phyloP scores from a whole-genome alignment of 2,797 vertebrate species.

The Gymnocypris eckloni region DNA sequence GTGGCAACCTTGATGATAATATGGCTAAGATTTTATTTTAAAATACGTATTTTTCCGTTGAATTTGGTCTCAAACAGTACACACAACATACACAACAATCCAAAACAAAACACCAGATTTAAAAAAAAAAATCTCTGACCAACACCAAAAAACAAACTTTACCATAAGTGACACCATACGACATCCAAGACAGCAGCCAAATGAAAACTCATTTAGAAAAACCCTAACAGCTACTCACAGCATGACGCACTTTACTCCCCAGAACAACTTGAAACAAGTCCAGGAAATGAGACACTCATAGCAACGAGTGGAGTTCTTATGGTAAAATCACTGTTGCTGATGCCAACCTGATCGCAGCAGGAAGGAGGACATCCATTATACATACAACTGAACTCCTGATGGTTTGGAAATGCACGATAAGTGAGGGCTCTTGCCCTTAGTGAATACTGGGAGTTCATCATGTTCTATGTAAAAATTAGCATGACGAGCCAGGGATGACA shows the following conservation, averaged over 20 bases:
- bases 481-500: constrained; percentile 66
- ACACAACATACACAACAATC: not conserved
- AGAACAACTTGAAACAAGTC: not conserved
- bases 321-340: constrained; percentile 15
- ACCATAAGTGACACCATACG: not conserved
- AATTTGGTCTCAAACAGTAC: not conserved
- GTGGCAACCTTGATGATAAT: not conserved
- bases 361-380: constrained; percentile 67
- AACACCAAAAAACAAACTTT: not conserved
- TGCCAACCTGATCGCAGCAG: constrained; percentile 9
- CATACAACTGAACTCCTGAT: constrained; percentile 67
- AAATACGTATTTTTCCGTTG: not conserved
- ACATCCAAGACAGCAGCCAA: not conserved
- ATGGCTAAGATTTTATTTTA: not conserved
- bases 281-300: constrained; percentile 33
- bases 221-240: not conserved
- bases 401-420: constrained; percentile 65
- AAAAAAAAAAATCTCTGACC: not conserved
- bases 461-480: constrained; percentile 71
- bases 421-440: constrained; percentile 65
- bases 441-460: constrained; percentile 71
- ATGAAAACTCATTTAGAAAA: not conserved
- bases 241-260: constrained; percentile 30
- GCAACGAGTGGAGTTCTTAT: constrained; percentile 5
- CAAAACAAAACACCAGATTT: not conserved